Evolutionary conservation across 2,113 vertebrate species (phyloP).

Genomic region (Larimichthys crocea): DNA sequence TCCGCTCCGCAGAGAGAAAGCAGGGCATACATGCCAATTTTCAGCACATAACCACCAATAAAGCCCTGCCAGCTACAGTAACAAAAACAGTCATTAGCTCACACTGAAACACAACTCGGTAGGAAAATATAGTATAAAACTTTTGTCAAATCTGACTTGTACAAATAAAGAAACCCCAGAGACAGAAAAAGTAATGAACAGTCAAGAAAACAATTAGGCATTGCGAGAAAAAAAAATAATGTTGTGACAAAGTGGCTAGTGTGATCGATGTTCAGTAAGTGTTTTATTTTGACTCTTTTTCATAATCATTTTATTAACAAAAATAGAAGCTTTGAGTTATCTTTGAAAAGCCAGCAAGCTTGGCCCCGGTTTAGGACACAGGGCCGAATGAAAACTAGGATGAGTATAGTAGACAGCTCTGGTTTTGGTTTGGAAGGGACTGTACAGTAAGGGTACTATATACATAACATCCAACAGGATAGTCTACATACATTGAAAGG

Average conservation of each 20-base stretch:
- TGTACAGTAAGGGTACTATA: conserved; percentile 75
- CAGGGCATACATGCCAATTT: conserved; percentile 21
- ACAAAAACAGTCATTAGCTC: conserved; percentile 73
- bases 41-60: conserved; percentile 70
- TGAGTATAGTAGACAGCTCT: conserved; percentile 75
- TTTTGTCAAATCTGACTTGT: conserved; percentile 72
- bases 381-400: conserved; percentile 59
- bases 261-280: conserved; percentile 80
- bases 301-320: conserved; percentile 84
- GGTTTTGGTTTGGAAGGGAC: conserved; percentile 78
- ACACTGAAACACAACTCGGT: conserved; percentile 80
- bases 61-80: conserved; percentile 42
- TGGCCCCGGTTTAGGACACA: conserved; percentile 51
- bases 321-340: conserved; percentile 86
- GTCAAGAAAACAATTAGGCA: conserved; percentile 68
- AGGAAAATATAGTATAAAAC: conserved; percentile 88
- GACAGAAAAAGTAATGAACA: conserved; percentile 52
- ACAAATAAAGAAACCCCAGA: conserved; percentile 70
- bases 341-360: conserved; percentile 79
- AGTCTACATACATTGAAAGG: conserved; percentile 75
- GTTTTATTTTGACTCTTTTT: conserved; percentile 78
- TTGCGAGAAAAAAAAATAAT: conserved; percentile 68
- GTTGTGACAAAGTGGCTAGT: conserved; percentile 83
- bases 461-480: conserved; percentile 76
- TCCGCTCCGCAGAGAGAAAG: conserved; percentile 25